Base-by-base conservation (phyloP, 2,113 vertebrate species). In the Platanista minor region DNA sequence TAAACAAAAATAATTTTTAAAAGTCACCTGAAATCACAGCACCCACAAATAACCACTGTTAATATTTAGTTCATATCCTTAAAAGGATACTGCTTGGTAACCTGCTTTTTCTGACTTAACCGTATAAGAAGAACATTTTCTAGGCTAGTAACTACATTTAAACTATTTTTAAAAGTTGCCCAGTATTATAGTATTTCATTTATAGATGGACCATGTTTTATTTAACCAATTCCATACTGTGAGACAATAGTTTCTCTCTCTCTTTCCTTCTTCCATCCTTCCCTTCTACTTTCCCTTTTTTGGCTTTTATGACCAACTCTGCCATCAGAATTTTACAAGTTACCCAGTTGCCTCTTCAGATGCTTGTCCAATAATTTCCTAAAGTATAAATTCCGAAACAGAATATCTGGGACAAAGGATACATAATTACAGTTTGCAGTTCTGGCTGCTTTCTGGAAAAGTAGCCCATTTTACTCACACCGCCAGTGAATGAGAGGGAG, bases 11-110 rank as follows among this genome's bases (percentile, higher is more conserved):
- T 96, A 97, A 95, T 75, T 95, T 97, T 97, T 92, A 92, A 97
- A 97, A 97, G 96, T 97, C 95, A 98, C 86, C 97, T 75, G 74
- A 95, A 97, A 95, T 96, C 96, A 96, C 90, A 98, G 92, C 94
- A 93, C 80, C 94, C 92, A 98, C 93, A 93, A 62, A 93, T 94
- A 96, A 95, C 87, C 96, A 91, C 91, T 62, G 86, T 80, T 97
- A 95, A 96, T 96, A 97, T 97, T 96, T 94, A 95, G 52, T 81
- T 74, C 52, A 87, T 81, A 87, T 92, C 96, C 91, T 97, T 96
- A 97, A 97, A 97, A 96, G 89, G 96, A 93, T 74, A 71, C 83
- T 94, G 87, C 97, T 97, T 94, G 91, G 91, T 95, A 97, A 95
- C 85, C 89, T 96, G 94, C 66, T 96, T 96, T 95, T 95, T 94